Evolutionary conservation across 2,797 vertebrate species (phyloP).

Genomic region (Picus viridis): DNA sequence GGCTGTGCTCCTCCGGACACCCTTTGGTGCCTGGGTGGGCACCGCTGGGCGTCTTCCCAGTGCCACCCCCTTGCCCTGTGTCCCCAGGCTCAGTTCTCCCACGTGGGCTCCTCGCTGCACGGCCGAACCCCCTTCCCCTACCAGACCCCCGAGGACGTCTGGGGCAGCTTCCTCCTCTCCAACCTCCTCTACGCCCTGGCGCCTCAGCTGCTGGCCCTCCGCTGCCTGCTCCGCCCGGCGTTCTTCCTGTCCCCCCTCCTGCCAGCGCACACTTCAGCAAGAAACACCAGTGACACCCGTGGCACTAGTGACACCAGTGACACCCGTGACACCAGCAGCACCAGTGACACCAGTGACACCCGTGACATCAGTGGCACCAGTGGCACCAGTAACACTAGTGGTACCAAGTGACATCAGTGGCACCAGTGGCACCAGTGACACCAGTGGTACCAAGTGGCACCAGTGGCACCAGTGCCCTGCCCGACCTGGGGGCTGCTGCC

Average conservation of each 20-base stretch:
- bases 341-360: background rate
- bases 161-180: constrained; percentile 78
- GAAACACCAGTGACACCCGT: constrained; percentile 78
- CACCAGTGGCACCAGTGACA: background rate
- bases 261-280: constrained; percentile 67
- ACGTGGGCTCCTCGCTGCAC: constrained; percentile 88
- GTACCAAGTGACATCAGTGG: too few relatives aligned
- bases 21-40: background rate
- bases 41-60: fast-evolving
- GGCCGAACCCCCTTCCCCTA: constrained; percentile 85
- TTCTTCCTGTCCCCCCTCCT: constrained; percentile 80
- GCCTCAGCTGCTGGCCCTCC: constrained; percentile 83
- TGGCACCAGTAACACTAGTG: background rate
- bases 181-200: constrained; percentile 82
- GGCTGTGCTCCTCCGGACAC: background rate
- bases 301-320: fast-evolving
- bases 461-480: constrained; percentile 30
- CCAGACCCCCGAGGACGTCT: constrained; percentile 81
- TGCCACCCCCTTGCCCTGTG: background rate
- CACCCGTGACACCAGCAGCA: too few relatives aligned
- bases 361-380: too few relatives aligned
- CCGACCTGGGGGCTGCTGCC: background rate
- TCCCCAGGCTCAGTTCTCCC: constrained; percentile 88
- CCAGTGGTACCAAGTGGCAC: background rate
- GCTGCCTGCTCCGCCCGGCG: constrained; percentile 80